A percentile compares a stretch with the other conserved stretches of the same genome.
phyloP scores from a whole-genome alignment of 2,888 invertebrate genomes.

The Xanthia togata region DNA sequence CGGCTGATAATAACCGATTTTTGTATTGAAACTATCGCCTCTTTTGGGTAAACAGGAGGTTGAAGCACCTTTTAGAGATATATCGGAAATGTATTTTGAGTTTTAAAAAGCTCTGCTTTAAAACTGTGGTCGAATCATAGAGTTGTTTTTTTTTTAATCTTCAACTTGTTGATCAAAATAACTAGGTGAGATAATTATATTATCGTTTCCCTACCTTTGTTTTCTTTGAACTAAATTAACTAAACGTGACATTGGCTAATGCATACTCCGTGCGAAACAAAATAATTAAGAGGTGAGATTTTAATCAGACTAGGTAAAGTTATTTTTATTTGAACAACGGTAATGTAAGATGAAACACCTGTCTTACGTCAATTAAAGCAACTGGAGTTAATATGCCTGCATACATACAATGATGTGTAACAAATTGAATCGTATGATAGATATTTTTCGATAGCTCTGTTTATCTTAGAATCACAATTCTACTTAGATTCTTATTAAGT shows the following conservation, averaged over 20 bases:
- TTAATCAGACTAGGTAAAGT: conserved; percentile 11
- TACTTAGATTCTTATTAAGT: not conserved
- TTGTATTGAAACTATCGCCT: conserved; percentile 55
- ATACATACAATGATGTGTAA: conserved; percentile 17
- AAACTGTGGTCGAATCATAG: not conserved
- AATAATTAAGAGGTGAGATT: not conserved
- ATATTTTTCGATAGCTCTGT: not conserved
- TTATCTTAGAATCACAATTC: not conserved
- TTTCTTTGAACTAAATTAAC: not conserved
- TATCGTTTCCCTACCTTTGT: not conserved
- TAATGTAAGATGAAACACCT: conserved; percentile 61
- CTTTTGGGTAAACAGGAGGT: conserved; percentile 41
- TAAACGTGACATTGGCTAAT: not conserved
- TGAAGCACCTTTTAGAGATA: conserved; percentile 10
- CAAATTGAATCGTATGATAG: not conserved
- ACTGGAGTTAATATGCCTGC: conserved; percentile 7
- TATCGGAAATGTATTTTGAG: not conserved
- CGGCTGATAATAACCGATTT: conserved; percentile 63
- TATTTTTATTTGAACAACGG: conserved; percentile 35
- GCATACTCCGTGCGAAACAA: not conserved
- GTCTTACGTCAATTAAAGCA: conserved; percentile 58
- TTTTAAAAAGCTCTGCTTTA: conserved; percentile 3
- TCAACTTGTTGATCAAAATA: not conserved
- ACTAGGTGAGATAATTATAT: not conserved
- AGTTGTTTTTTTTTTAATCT: not conserved